Base-by-base conservation (phyloP, 1,140 invertebrate genomes). In the Drosophila suzukii region DNA sequence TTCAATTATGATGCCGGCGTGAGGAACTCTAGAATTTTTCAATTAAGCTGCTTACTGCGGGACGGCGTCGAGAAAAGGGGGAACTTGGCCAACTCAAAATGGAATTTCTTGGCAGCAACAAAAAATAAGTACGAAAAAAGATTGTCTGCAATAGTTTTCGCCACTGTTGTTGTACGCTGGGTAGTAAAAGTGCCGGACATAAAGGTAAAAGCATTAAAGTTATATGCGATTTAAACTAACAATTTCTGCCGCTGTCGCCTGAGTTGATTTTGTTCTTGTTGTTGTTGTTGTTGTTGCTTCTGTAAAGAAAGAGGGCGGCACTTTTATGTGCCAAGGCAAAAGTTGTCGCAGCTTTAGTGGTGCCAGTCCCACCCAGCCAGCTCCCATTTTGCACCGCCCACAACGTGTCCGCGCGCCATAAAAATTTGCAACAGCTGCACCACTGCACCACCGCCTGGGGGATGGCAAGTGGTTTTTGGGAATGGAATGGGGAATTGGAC, bases 141-240 rank as follows among this genome's bases (percentile, higher is more conserved):
- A 77, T 77, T 77, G 74, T 77, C 74, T 81, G 71, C 78, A 71
- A 62, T 81, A 65, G 67, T 62, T 62, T 58, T 71, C 80, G 57
- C 32, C 47, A 8, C 30, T 32, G 41, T 44, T 44, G 36, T 36
- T 77, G 74, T 53, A 56, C 41, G 54, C 20, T 43, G 62, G 77
- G 73, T 88, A 79, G 71, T 86, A 86, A 86, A 86, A 82, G 83
- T 82, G 78, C 78, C 75, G 81, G 78, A 88, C 78, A 86, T 86
- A 88, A 86, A 86, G 82, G 82, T 86, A 82, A 86, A 86, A 73
- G 70, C 75, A 86, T 86, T 86, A 86, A 86, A 86, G 83, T 88
- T 86, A 86, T 88, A 86, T 86, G 66, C 82, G 82, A 81, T 86
- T 86, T 86, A 88, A 86, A 73, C 78, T 75, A 77, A 60, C 57